Percentiles rank a stretch among this genome's conserved stretches.
These are phyloP conservation scores for Ostrea edulis DNA, from an alignment of 1,140 invertebrate genomes.

Conservation along the genomic window DNA sequence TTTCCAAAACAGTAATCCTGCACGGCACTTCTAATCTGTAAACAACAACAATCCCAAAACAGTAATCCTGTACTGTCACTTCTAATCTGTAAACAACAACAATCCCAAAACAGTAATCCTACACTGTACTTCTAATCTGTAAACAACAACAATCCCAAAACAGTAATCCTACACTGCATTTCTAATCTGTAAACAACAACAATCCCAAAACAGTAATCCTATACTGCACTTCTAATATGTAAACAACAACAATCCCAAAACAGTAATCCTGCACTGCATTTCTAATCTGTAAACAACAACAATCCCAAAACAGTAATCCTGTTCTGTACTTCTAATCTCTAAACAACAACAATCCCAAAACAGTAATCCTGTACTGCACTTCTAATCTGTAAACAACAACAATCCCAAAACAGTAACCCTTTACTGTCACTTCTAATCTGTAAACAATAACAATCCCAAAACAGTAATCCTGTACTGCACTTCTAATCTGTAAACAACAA, in stretches of 20 bases:
- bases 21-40: constrained; percentile 69
- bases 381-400: constrained; percentile 60
- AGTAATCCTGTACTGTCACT: constrained; percentile 71
- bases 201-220: constrained; percentile 73
- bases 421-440: constrained; percentile 69
- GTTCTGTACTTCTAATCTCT: constrained; percentile 68
- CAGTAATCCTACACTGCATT: constrained; percentile 71
- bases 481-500: constrained; percentile 60
- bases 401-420: constrained; percentile 73
- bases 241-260: constrained; percentile 60
- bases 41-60: constrained; percentile 61
- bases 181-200: constrained; percentile 60
- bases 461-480: constrained; percentile 71
- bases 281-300: constrained; percentile 60
- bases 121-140: constrained; percentile 68
- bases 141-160: constrained; percentile 60
- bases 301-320: constrained; percentile 73
- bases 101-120: constrained; percentile 73
- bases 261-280: constrained; percentile 71
- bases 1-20: constrained; percentile 72
- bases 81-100: constrained; percentile 60
- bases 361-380: constrained; percentile 71
- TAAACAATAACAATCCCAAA: constrained; percentile 58
- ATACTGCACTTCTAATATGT: constrained; percentile 68
- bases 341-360: constrained; percentile 60